Conservation (phyloP, 2,888 invertebrate genomes). For the Tenthredo notha region DNA sequence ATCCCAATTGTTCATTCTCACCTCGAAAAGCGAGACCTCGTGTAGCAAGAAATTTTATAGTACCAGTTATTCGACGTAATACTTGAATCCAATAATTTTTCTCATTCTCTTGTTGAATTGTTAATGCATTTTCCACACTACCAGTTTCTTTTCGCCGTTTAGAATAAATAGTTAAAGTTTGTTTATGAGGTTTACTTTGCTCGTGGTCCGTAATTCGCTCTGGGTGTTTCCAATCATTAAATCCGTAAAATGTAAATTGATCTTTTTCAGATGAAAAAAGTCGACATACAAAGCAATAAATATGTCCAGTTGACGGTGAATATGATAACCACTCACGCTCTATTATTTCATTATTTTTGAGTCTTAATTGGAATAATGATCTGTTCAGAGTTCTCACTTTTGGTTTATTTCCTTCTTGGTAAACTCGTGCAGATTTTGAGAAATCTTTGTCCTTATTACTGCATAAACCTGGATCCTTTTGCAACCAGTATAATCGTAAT, state of each 20-base stretch:
- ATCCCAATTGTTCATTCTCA: not conserved
- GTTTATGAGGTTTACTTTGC: not conserved
- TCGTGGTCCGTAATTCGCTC: constrained; percentile 16
- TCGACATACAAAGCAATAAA: not conserved
- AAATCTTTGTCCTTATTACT: not conserved
- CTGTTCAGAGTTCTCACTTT: not conserved
- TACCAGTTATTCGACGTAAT: not conserved
- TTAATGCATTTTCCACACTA: constrained; percentile 13
- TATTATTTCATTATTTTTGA: not conserved
- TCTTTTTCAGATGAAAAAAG: not conserved
- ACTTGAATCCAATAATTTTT: constrained; percentile 40
- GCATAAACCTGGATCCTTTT: not conserved
- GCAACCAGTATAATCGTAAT: constrained; percentile 29
- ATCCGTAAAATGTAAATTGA: not conserved
- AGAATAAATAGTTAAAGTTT: not conserved
- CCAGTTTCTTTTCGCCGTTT: not conserved
- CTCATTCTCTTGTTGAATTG: constrained; percentile 17
- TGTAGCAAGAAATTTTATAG: not conserved
- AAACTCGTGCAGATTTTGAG: not conserved
- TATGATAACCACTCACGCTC: not conserved
- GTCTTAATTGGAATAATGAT: not conserved
- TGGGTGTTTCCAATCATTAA: constrained; percentile 44
- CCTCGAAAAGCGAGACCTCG: not conserved
- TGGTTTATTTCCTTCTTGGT: not conserved
- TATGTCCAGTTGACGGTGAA: not conserved